phyloP scores from a whole-genome alignment of 2,797 vertebrate genomes.

The Tokudaia muenninki region DNA sequence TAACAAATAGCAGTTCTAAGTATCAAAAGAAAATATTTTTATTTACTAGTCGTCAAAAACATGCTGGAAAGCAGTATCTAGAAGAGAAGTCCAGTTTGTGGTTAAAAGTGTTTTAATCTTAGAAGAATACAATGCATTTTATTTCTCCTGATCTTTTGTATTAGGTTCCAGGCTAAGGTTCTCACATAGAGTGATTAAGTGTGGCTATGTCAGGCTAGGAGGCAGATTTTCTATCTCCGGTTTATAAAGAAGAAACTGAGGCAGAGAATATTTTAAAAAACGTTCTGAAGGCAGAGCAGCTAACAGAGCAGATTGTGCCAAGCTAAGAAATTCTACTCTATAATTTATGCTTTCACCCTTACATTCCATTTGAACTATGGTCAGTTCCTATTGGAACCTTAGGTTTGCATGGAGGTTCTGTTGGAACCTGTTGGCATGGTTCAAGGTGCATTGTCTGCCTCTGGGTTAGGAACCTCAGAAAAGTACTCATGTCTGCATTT shows the following conservation, averaged over 20 bases:
- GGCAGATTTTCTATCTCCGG: not conserved
- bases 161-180: not conserved
- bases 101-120: not conserved
- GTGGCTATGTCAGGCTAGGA: fast-evolving
- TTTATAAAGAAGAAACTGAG: not conserved
- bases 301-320: not conserved
- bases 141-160: not conserved
- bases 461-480: not conserved
- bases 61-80: not conserved
- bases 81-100: not conserved
- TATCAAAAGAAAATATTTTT: not conserved
- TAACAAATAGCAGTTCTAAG: not conserved
- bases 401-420: too few relatives aligned
- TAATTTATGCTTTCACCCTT: not conserved
- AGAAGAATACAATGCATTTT: not conserved
- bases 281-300: not conserved
- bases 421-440: too few relatives aligned
- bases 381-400: fast-evolving
- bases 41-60: not conserved
- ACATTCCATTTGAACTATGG: not conserved
- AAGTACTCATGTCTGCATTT: too few relatives aligned
- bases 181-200: fast-evolving
- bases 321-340: fast-evolving
- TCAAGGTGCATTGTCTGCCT: too few relatives aligned
- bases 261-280: not conserved